A percentile compares a stretch with the other conserved stretches of the same genome.
These are phyloP conservation scores for Chionomys nivalis DNA, from an alignment of 2,113 vertebrate species.

Conservation along the genomic window DNA sequence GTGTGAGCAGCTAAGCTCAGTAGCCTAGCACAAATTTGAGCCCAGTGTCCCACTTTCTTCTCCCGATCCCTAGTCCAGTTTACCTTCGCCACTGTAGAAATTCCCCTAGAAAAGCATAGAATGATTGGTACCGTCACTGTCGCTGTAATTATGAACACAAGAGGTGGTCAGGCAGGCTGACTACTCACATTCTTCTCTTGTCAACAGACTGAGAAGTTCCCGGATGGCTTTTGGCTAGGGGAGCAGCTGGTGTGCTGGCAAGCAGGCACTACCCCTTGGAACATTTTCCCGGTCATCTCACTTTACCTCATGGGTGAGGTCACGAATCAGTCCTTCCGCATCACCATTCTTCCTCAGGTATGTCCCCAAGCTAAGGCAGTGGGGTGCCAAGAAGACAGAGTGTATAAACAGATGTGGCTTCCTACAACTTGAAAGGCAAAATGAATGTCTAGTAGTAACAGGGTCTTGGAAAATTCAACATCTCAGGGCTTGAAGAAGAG, in stretches of 20 bases:
- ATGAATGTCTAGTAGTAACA: not conserved
- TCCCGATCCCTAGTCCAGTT: not conserved
- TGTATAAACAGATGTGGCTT: not conserved
- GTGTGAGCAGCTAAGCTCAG: not conserved
- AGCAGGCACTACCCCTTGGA: constrained; percentile 97
- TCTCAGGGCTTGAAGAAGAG: not conserved
- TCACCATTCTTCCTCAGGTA: constrained; percentile 99
- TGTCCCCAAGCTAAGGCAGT: not conserved
- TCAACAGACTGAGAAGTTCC: constrained; percentile 96
- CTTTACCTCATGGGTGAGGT: constrained; percentile 98
- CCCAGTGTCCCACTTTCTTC: not conserved
- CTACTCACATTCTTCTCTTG: not conserved
- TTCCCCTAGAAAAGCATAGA: constrained; percentile 6
- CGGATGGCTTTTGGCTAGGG: constrained; percentile 96
- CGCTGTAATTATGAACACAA: not conserved
- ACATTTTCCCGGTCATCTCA: constrained; percentile 97
- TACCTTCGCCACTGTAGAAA: not conserved
- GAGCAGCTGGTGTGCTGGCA: constrained; percentile 99
- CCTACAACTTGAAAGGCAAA: constrained; percentile 3
- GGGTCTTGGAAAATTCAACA: not conserved
- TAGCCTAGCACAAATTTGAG: not conserved
- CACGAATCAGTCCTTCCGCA: constrained; percentile 97
- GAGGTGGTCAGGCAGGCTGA: not conserved
- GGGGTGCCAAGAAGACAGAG: not conserved
- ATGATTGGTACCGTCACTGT: not conserved